Conservation (phyloP, 2,888 invertebrate genomes). For the Schizaphis graminum region DNA sequence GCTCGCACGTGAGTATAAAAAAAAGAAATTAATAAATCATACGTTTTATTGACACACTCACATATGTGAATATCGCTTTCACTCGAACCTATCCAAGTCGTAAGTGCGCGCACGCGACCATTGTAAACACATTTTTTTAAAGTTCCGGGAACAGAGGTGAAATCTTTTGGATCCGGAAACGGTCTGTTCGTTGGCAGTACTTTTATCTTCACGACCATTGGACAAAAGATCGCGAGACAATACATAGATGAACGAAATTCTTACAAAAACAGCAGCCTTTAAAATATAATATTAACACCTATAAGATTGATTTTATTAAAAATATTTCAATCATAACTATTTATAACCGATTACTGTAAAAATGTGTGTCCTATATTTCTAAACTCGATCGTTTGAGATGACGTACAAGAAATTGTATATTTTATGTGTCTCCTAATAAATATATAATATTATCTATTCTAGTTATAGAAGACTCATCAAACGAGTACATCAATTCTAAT, state of each 20-base stretch:
- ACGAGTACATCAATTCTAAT: background rate
- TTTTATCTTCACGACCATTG: background rate
- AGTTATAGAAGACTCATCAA: background rate
- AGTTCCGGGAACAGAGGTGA: constrained; percentile 58
- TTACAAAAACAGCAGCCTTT: background rate
- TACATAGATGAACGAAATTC: background rate
- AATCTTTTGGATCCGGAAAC: constrained; percentile 49
- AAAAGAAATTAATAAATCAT: constrained; percentile 58
- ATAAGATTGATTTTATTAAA: background rate
- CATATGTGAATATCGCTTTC: constrained; percentile 45
- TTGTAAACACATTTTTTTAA: constrained; percentile 15
- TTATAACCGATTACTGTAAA: background rate
- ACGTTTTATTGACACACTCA: constrained; percentile 23
- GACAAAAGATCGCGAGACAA: background rate
- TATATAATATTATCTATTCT: background rate
- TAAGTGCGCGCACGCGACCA: background rate
- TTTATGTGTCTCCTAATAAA: background rate
- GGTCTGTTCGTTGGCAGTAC: background rate
- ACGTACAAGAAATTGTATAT: background rate
- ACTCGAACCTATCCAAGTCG: constrained; percentile 46
- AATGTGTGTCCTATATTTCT: background rate
- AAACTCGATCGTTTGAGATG: background rate
- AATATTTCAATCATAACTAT: background rate
- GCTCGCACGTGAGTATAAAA: constrained; percentile 60
- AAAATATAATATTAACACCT: background rate